These are phyloP conservation scores for Drosophila auraria DNA, from an alignment of 1,140 invertebrate species.

Conservation along the genomic window DNA sequence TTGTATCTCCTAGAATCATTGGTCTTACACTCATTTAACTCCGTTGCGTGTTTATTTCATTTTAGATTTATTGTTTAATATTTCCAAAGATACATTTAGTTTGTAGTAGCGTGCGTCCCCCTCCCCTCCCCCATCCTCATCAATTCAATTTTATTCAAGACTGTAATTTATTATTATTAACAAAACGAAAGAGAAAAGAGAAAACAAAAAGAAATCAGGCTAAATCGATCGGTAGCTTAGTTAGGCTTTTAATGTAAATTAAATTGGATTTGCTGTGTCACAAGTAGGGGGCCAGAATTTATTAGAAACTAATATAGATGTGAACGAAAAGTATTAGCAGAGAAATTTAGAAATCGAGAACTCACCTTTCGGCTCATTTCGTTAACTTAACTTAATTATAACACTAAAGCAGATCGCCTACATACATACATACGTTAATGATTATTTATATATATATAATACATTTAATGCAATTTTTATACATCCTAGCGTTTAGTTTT, in stretches of 20 bases:
- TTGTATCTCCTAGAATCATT: slow-evolving; percentile 28
- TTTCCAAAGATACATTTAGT: slow-evolving; percentile 81
- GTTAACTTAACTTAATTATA: slow-evolving; percentile 53
- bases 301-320: slow-evolving; percentile 31
- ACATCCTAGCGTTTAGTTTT: slow-evolving; percentile 63
- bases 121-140: slow-evolving; percentile 10
- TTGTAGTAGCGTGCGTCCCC: slow-evolving; percentile 62
- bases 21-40: slow-evolving; percentile 23
- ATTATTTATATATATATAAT: slow-evolving; percentile 62
- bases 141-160: slow-evolving; percentile 63
- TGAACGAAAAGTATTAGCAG: slow-evolving; percentile 52
- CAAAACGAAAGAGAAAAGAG: slow-evolving; percentile 31
- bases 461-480: slow-evolving; percentile 67
- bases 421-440: slow-evolving; percentile 43
- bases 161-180: slow-evolving; percentile 79
- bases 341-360: slow-evolving; percentile 30
- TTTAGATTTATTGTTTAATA: slow-evolving; percentile 79
- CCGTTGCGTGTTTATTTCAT: slow-evolving; percentile 55
- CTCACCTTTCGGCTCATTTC: slow-evolving; percentile 51
- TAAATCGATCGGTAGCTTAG: slow-evolving; percentile 33
- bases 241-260: slow-evolving; percentile 45
- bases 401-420: slow-evolving; percentile 34
- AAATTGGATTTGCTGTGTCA: slow-evolving; percentile 43
- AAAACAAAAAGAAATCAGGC: slow-evolving; percentile 17
- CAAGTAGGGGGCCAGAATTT: slow-evolving; percentile 34